Evolutionary conservation across 2,888 invertebrate species (phyloP).

Genomic region (Elgonia sp.): DNA sequence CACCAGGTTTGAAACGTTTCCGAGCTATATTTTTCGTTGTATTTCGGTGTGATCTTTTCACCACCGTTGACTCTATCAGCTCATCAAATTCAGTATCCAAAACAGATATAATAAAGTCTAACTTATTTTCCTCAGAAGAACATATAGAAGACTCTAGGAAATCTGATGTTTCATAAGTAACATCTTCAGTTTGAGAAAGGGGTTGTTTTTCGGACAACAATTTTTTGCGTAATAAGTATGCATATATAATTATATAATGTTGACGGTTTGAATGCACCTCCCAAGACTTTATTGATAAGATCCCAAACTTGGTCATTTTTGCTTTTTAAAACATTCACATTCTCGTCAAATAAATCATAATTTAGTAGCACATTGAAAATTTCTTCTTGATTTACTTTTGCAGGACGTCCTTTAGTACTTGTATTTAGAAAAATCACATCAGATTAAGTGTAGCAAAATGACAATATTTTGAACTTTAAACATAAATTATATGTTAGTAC

Average conservation of each 20-base stretch:
- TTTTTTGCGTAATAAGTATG: too few species aligned
- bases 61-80: neutral
- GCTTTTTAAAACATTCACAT: neutral
- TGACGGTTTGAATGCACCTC: too few species aligned
- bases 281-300: neutral
- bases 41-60: neutral
- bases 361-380: neutral
- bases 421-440: neutral
- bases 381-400: neutral
- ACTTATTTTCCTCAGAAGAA: too few species aligned
- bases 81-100: neutral
- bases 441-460: too few species aligned
- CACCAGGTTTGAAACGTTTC: constrained; percentile 3
- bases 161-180: too few species aligned
- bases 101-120: too few species aligned
- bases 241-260: too few species aligned
- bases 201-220: too few species aligned
- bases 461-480: too few species aligned
- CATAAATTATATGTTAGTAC: too few species aligned
- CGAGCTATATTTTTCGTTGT: neutral
- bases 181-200: too few species aligned
- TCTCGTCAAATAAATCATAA: constrained; percentile 5
- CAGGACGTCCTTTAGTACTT: neutral
- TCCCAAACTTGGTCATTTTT: neutral
- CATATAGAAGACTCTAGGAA: too few species aligned